These are phyloP conservation scores for Carassius carassius DNA, from an alignment of 2,113 vertebrate species.

Conservation along the genomic window DNA sequence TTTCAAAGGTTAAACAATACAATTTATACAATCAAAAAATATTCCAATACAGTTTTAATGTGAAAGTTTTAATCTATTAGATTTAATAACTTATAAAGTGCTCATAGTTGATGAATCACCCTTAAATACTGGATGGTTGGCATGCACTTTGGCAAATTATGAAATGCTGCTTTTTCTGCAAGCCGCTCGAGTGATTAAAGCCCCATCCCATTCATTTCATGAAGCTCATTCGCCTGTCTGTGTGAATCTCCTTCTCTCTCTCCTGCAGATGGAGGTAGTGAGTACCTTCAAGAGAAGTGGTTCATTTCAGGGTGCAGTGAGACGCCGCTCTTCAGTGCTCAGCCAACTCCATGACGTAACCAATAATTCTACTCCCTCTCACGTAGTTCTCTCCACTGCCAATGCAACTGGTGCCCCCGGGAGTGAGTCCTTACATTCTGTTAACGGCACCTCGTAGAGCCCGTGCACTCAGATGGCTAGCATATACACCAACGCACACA, in stretches of 20 bases:
- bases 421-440: constrained; percentile 79
- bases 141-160: no score
- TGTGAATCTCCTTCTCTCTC: constrained; percentile 65
- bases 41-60: not conserved
- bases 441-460: constrained; percentile 67
- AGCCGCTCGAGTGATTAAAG: not conserved
- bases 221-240: constrained; percentile 30
- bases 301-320: constrained; percentile 75
- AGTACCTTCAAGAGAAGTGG: constrained; percentile 76
- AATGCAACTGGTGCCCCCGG: constrained; percentile 77
- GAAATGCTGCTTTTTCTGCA: constrained; percentile 6
- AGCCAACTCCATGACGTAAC: constrained; percentile 83
- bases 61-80: not conserved
- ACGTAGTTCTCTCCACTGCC: constrained; percentile 80
- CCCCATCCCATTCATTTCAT: not conserved
- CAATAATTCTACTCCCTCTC: constrained; percentile 84
- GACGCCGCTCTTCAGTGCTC: constrained; percentile 79
- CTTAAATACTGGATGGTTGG: no score
- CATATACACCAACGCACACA: constrained; percentile 27
- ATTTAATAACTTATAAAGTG: not conserved
- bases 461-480: constrained; percentile 39
- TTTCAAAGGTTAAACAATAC: not conserved
- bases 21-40: not conserved
- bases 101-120: constrained; percentile 13
- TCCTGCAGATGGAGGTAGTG: constrained; percentile 86